These are phyloP conservation scores for Platyura marginata DNA, from an alignment of 1,140 invertebrate species.

Conservation along the genomic window DNA sequence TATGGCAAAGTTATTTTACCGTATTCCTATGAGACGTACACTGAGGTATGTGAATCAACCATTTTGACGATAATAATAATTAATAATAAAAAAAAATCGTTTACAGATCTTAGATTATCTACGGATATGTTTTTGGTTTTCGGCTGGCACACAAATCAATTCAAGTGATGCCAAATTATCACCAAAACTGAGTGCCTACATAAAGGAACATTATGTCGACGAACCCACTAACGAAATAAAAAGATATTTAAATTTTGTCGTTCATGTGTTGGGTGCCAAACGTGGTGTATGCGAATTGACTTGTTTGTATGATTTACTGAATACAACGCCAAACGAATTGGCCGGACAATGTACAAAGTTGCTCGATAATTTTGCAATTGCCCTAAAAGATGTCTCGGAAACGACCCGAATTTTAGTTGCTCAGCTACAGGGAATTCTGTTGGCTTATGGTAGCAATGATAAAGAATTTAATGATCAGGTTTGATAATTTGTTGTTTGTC, in stretches of 20 bases:
- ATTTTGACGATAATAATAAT: not conserved
- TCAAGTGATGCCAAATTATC: conserved; percentile 20
- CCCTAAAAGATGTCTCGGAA: conserved; percentile 21
- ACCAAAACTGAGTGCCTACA: conserved; percentile 14
- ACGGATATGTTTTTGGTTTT: conserved; percentile 44
- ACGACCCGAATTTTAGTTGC: conserved; percentile 17
- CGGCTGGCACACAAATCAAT: conserved; percentile 21
- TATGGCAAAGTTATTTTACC: not conserved
- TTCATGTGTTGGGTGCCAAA: conserved; percentile 19
- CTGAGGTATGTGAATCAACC: conserved; percentile 28
- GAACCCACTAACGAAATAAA: conserved; percentile 14
- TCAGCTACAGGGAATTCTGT: conserved; percentile 18
- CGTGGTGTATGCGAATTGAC: conserved; percentile 14
- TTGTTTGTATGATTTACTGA: conserved; percentile 20
- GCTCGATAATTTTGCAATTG: conserved; percentile 14
- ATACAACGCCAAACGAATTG: conserved; percentile 17
- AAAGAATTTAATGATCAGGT: conserved; percentile 15
- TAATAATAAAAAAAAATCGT: not conserved
- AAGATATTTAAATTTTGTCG: conserved; percentile 22
- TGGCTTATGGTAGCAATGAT: conserved; percentile 15
- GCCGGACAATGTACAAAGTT: conserved; percentile 16
- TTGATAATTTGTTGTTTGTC: not conserved
- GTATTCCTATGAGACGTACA: conserved; percentile 43
- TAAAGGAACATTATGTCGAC: conserved; percentile 12
- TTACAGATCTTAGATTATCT: conserved; percentile 56